Conservation (phyloP, 2,113 vertebrate genomes). For the Ageneiosus marmoratus region DNA sequence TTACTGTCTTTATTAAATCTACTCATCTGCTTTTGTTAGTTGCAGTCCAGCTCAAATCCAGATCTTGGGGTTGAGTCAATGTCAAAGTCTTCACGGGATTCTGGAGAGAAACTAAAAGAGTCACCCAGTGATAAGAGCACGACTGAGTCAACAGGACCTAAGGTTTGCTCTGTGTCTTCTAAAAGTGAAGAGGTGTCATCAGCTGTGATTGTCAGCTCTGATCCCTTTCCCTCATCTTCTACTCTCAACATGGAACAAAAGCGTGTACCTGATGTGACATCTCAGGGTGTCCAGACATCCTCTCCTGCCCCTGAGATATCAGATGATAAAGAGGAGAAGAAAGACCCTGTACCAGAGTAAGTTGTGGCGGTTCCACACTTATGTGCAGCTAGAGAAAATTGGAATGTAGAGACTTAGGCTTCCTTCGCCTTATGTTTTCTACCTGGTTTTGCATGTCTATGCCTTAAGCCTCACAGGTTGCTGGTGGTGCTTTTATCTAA, state of each 20-base stretch:
- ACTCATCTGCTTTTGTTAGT: conserved; percentile 66
- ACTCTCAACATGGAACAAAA: conserved; percentile 81
- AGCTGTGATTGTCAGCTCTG: conserved; percentile 65
- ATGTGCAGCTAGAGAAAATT: neutral
- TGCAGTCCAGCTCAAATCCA: conserved; percentile 89
- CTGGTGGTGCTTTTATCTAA: too few relatives aligned
- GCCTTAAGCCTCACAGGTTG: too few relatives aligned
- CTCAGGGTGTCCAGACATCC: conserved; percentile 92
- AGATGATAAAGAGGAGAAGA: conserved; percentile 93
- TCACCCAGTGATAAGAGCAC: conserved; percentile 81
- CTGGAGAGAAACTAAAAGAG: conserved; percentile 87
- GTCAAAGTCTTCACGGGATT: conserved; percentile 84
- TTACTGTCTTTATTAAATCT: neutral
- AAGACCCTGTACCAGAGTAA: conserved; percentile 90
- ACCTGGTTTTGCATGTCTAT: neutral
- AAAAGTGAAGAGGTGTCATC: conserved; percentile 65
- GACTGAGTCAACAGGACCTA: conserved; percentile 68
- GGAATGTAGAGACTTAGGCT: neutral
- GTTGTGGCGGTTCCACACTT: conserved; percentile 58
- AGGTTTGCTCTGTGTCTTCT: conserved; percentile 75
- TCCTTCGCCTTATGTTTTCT: neutral
- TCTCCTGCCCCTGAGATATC: conserved; percentile 81
- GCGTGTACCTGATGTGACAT: conserved; percentile 90
- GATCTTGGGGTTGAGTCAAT: conserved; percentile 86
- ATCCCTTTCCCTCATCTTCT: conserved; percentile 79